Conservation (phyloP, 2,797 vertebrate species). For the Toxotes lorentzi region DNA sequence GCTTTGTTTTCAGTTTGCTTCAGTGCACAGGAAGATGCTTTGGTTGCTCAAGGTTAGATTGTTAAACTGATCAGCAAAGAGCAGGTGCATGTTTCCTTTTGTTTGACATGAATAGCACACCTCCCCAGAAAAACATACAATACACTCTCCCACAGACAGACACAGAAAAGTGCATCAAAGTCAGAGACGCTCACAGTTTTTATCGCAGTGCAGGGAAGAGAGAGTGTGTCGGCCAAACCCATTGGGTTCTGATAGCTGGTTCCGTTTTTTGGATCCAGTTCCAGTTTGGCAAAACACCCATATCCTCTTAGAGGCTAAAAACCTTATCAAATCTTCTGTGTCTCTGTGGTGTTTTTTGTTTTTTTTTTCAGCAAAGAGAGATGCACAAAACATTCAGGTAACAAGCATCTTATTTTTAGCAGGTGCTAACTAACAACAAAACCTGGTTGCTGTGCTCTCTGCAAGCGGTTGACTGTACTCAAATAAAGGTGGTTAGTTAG, state of each 20-base stretch:
- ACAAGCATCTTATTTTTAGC: not conserved
- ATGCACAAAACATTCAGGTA: not conserved
- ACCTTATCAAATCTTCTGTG: no score
- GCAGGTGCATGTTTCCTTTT: conserved; percentile 54
- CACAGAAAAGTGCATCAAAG: conserved; percentile 27
- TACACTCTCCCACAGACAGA: conserved; percentile 5
- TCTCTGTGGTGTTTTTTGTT: not conserved
- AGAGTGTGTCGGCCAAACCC: not conserved
- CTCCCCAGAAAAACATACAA: conserved; percentile 43
- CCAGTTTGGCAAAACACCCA: not conserved
- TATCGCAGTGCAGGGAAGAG: not conserved
- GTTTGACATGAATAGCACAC: conserved; percentile 57
- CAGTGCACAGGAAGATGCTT: conserved; percentile 45
- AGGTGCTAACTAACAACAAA: no score
- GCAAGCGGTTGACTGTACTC: no score
- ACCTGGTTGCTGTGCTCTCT: no score
- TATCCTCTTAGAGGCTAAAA: not conserved
- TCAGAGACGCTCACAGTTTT: not conserved
- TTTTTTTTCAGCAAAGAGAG: not conserved
- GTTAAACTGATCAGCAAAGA: conserved; percentile 61
- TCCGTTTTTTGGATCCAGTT: not conserved
- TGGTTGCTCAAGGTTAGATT: conserved; percentile 56
- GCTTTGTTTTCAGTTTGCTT: conserved; percentile 45
- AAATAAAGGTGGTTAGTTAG: not conserved
- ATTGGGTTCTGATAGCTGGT: not conserved